These are phyloP conservation scores for Euschistus heros DNA, from an alignment of 1,140 invertebrate genomes.

Conservation along the genomic window DNA sequence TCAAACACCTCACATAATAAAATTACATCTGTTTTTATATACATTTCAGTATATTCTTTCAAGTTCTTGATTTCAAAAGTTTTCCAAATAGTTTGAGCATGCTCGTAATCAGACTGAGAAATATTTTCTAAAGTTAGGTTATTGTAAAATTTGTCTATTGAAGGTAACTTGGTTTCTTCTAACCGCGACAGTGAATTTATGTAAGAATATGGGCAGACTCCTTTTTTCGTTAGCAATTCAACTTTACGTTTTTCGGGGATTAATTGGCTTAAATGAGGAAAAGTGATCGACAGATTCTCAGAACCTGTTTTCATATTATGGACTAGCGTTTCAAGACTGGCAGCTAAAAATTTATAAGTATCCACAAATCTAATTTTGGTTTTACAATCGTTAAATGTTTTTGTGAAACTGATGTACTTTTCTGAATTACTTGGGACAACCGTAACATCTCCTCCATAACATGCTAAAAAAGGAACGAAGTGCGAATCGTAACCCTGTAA, in stretches of 20 bases:
- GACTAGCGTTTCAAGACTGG: not conserved
- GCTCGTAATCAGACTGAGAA: conserved; percentile 34
- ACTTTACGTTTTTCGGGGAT: not conserved
- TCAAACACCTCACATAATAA: conserved; percentile 37
- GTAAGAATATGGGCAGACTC: conserved; percentile 33
- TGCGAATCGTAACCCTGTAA: not conserved
- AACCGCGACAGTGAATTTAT: conserved; percentile 31
- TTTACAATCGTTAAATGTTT: not conserved
- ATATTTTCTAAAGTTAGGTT: conserved; percentile 31
- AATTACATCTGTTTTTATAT: conserved; percentile 37
- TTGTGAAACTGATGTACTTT: not conserved
- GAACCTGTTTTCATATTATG: not conserved
- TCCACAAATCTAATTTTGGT: not conserved
- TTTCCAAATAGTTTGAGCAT: conserved; percentile 37
- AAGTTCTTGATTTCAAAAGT: conserved; percentile 36
- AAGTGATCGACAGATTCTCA: not conserved
- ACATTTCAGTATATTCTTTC: conserved; percentile 34
- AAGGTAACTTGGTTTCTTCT: conserved; percentile 33
- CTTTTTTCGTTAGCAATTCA: conserved; percentile 30
- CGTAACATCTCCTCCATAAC: not conserved
- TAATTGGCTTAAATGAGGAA: not conserved
- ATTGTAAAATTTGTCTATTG: conserved; percentile 32
- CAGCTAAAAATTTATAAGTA: not conserved
- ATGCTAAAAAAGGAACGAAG: not conserved
- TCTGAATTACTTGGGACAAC: not conserved